Evolutionary conservation across 1,140 invertebrate species (phyloP).

Genomic region (Drosophila pseudoananassae): DNA sequence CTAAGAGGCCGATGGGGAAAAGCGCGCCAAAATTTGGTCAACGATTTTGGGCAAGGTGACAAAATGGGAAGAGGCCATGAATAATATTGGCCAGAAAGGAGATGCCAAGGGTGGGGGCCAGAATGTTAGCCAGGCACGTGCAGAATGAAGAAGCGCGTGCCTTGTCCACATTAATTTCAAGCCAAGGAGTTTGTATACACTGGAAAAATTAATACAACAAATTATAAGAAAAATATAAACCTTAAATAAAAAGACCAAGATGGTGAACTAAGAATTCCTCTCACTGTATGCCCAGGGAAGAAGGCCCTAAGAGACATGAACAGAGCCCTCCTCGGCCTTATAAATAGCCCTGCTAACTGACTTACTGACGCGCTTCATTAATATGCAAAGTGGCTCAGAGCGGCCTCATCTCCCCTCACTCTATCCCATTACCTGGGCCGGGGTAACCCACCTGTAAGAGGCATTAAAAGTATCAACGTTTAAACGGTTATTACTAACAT

Average conservation of each 20-base stretch:
- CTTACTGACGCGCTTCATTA: conserved; percentile 67
- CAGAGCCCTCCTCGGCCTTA: conserved; percentile 29
- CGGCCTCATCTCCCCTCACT: conserved; percentile 7
- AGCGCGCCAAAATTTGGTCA: conserved; percentile 50
- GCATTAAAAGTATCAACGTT: conserved; percentile 66
- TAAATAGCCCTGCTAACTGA: conserved; percentile 58
- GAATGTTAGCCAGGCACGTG: conserved; percentile 46
- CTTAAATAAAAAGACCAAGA: not conserved
- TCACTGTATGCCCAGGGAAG: conserved; percentile 3
- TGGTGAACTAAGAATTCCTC: too few species aligned
- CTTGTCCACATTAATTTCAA: conserved; percentile 57
- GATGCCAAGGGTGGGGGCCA: conserved; percentile 2
- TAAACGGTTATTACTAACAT: conserved; percentile 76
- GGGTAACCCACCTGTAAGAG: conserved; percentile 22
- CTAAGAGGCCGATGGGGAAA: conserved; percentile 22
- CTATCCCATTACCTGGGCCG: not conserved
- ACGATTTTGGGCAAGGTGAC: conserved; percentile 45
- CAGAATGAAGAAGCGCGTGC: conserved; percentile 51
- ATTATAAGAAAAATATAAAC: not conserved
- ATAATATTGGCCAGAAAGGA: not conserved
- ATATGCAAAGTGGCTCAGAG: conserved; percentile 71
- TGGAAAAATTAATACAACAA: conserved; percentile 7
- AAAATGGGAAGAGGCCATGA: conserved; percentile 21
- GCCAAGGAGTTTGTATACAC: conserved; percentile 24
- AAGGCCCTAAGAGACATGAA: not conserved